A percentile compares a stretch with the other conserved stretches of the same genome.
These are phyloP conservation scores for Nestor notabilis DNA, from an alignment of 2,113 vertebrate genomes.

Conservation along the genomic window DNA sequence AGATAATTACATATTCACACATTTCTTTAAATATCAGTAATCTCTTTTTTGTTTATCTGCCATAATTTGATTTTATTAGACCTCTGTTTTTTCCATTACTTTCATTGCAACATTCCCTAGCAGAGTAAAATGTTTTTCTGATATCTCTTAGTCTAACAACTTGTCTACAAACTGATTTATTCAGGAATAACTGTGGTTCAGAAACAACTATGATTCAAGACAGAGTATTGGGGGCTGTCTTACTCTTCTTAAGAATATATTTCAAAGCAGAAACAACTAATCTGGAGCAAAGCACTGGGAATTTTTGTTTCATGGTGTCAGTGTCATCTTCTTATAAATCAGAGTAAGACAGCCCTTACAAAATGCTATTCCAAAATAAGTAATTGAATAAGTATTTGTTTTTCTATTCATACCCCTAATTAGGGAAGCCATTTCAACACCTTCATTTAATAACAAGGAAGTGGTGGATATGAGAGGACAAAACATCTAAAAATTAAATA, in stretches of 20 bases:
- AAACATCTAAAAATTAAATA: not conserved
- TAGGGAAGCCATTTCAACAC: not conserved
- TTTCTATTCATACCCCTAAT: not conserved
- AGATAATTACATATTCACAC: not conserved
- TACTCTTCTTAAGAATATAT: not conserved
- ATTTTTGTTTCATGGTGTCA: not conserved
- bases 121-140: rapidly evolving
- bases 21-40: constrained; percentile 14
- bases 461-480: not conserved
- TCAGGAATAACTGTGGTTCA: not conserved
- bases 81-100: not conserved
- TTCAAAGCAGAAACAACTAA: not conserved
- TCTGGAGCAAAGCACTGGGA: not conserved
- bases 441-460: not conserved
- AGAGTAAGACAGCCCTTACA: not conserved
- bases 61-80: not conserved
- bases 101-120: not conserved
- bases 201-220: not conserved
- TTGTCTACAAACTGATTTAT: not conserved
- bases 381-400: not conserved
- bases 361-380: not conserved
- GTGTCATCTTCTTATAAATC: not conserved
- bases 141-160: not conserved
- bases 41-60: constrained; percentile 1
- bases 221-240: not conserved